Conservation (phyloP, 2,113 vertebrate species). For the Pandion haliaetus region DNA sequence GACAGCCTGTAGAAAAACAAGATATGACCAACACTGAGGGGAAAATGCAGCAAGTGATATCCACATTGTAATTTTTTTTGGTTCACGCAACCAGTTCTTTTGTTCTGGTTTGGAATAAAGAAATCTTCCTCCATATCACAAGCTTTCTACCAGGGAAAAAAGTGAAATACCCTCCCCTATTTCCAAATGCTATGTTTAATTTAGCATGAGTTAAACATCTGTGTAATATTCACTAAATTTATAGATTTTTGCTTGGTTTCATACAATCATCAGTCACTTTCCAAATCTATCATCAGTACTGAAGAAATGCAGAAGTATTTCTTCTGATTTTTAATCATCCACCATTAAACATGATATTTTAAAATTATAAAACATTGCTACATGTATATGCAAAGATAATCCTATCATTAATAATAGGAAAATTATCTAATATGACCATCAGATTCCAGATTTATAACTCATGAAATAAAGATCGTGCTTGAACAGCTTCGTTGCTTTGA, state of each 20-base stretch:
- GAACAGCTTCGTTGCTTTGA: constrained; percentile 31
- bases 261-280: background rate
- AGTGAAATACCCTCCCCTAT: background rate
- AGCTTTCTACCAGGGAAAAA: background rate
- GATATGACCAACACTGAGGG: background rate
- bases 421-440: background rate
- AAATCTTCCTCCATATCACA: background rate
- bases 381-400: background rate
- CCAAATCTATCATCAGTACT: background rate
- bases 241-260: background rate
- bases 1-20: background rate
- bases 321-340: background rate
- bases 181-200: background rate
- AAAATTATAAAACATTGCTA: background rate
- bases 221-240: background rate
- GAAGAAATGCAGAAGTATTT: background rate
- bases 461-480: constrained; percentile 6
- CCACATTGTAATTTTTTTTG: background rate
- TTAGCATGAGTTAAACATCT: background rate
- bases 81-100: background rate
- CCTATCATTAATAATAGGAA: background rate
- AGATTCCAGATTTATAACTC: background rate
- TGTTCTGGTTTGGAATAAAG: background rate
- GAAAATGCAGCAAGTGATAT: background rate
- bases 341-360: background rate